These are phyloP conservation scores for Mycetomoellerius zeteki DNA, from an alignment of 1,140 invertebrate species.

Conservation along the genomic window DNA sequence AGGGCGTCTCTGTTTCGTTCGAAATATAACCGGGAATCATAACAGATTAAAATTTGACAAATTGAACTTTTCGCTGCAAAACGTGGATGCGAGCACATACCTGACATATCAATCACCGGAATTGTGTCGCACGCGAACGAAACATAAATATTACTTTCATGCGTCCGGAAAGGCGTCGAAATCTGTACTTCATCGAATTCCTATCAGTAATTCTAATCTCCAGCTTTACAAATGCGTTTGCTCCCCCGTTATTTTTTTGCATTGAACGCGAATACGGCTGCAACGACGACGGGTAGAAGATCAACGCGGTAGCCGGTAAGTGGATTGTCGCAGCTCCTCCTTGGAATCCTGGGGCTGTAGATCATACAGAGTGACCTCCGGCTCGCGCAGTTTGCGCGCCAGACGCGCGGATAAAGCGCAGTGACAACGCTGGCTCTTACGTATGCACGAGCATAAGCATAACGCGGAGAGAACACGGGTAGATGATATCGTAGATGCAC, in stretches of 20 bases:
- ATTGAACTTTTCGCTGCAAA: neutral
- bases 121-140: neutral
- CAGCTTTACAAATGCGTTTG: neutral
- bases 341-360: conserved; percentile 65
- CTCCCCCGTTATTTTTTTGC: conserved; percentile 5
- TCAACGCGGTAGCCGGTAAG: conserved; percentile 23
- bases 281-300: neutral
- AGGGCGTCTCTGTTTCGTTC: neutral
- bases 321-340: conserved; percentile 16
- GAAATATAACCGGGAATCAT: conserved; percentile 18
- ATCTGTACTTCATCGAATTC: neutral
- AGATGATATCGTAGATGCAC: conserved; percentile 85
- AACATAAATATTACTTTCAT: conserved; percentile 26
- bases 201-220: neutral
- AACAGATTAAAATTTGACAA: conserved; percentile 12
- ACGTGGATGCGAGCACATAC: neutral
- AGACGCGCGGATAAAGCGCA: conserved; percentile 64
- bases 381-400: conserved; percentile 69
- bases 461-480: conserved; percentile 86
- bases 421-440: conserved; percentile 68
- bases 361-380: conserved; percentile 62
- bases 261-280: neutral
- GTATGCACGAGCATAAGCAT: conserved; percentile 84
- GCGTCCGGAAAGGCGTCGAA: neutral
- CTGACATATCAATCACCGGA: conserved; percentile 14